Conservation (phyloP, 2,888 invertebrate species). For the Philonicus albiceps region DNA sequence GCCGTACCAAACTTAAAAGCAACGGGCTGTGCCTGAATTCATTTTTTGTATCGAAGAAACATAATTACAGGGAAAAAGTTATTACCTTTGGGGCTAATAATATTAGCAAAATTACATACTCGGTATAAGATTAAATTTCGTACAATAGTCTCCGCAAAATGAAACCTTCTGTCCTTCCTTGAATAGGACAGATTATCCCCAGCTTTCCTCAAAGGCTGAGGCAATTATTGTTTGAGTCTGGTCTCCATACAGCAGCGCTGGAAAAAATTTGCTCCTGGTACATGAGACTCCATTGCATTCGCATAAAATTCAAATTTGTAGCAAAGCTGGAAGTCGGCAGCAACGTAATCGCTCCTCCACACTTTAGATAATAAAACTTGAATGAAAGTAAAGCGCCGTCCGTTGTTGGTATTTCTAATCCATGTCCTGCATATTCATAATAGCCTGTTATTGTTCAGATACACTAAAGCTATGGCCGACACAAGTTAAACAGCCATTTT, state of each 20-base stretch:
- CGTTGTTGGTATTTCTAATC: slow-evolving; percentile 5
- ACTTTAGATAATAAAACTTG: slow-evolving; percentile 23
- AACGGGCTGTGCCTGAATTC: not conserved
- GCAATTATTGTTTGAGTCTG: not conserved
- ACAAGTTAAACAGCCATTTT: slow-evolving; percentile 29
- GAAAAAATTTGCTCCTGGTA: not conserved
- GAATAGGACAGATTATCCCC: not conserved
- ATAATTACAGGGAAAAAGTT: not conserved
- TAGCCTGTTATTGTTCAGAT: slow-evolving; percentile 31
- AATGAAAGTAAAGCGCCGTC: not conserved
- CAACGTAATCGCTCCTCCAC: not conserved
- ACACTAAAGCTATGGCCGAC: not conserved
- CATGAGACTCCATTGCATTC: not conserved
- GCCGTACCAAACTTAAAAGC: not conserved
- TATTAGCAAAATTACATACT: not conserved
- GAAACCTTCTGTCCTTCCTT: not conserved
- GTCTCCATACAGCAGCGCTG: not conserved
- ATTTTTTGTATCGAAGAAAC: not conserved
- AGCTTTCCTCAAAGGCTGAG: not conserved
- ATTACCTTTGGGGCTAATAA: not conserved
- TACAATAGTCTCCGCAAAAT: not conserved
- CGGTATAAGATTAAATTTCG: not conserved
- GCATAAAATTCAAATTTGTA: not conserved
- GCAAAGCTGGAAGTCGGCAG: not conserved
- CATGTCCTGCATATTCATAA: slow-evolving; percentile 27